Evolutionary conservation across 2,888 invertebrate genomes (phyloP), one percentile per base, ranked within the genome.

Genomic region (Yponomeuta evonymella): DNA sequence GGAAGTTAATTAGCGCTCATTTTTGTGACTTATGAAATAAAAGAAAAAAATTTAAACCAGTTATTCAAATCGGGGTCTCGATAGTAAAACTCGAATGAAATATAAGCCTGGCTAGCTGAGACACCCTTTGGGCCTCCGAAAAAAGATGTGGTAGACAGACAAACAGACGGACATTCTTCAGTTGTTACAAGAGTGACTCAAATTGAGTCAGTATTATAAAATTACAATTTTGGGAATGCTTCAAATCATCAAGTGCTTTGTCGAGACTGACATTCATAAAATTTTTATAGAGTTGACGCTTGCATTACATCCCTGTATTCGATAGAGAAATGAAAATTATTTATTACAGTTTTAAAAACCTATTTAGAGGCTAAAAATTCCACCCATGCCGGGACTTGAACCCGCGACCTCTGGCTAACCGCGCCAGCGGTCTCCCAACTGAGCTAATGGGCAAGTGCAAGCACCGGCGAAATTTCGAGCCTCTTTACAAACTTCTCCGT

Each of bases 21-120:
- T 58, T 8, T 58, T 58, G 51, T 58, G 51, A 58, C 51, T 58
- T 58, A 58, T 58, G 51, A 58, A 58, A 58, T 58, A 58, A 58
- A 58, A 58, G 51, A 58, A 58, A 58, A 58, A 58, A 58, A 58
- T 9, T 12, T 15, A 58, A 58, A 58, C 51, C 51, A 15, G 51
- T 58, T 58, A 58, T 58, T 58, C 51, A 58, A 58, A 58, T 51
- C 51, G 8, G 15, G 51, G 51, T 15, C 15, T 58, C 51, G 51
- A 58, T 58, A 15, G 51, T 58, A 58, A 58, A 58, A 58, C 15
- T 15, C 6, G 51, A 58, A 15, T 58, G 51, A 58, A 58, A 58
- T 58, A 58, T 58, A 5, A 12, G 5, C 51, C 51, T 15, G 51
- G 8, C 51, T 58, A 15, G 51, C 15, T 58, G 51, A 1, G 51